Conservation (phyloP, 2,113 vertebrate species). For the Cettia cetti region DNA sequence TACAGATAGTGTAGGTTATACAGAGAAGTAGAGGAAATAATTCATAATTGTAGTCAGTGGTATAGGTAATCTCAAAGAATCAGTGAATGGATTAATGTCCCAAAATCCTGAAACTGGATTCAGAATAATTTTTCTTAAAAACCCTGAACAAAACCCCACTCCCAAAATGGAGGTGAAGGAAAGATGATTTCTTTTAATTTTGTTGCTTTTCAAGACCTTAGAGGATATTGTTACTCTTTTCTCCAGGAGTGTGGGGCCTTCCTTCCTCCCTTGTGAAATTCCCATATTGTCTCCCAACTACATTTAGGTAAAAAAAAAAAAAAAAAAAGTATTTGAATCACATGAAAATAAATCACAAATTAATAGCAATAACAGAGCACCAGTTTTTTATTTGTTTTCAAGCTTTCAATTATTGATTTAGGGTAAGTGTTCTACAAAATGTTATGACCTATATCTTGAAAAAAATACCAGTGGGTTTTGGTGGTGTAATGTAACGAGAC, state of each 20-base stretch:
- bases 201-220: background rate
- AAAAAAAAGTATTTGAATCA: background rate
- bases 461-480: background rate
- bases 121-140: background rate
- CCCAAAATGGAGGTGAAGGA: background rate
- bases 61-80: background rate
- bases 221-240: background rate
- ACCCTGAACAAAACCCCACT: rapidly evolving
- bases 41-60: background rate
- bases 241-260: rapidly evolving
- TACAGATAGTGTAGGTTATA: background rate
- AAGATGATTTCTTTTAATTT: background rate
- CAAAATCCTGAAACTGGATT: background rate
- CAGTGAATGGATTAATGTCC: background rate
- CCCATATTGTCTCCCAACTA: background rate
- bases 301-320: background rate
- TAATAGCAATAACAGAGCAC: background rate
- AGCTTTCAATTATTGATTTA: background rate
- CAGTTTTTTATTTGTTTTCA: background rate
- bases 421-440: background rate
- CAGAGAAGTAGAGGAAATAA: background rate
- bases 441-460: background rate
- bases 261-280: background rate
- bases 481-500: background rate
- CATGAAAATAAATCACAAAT: background rate